Percentiles rank a stretch among this genome's conserved stretches.
phyloP scores from a whole-genome alignment of 2,888 invertebrate species.

The Lymantria monacha region DNA sequence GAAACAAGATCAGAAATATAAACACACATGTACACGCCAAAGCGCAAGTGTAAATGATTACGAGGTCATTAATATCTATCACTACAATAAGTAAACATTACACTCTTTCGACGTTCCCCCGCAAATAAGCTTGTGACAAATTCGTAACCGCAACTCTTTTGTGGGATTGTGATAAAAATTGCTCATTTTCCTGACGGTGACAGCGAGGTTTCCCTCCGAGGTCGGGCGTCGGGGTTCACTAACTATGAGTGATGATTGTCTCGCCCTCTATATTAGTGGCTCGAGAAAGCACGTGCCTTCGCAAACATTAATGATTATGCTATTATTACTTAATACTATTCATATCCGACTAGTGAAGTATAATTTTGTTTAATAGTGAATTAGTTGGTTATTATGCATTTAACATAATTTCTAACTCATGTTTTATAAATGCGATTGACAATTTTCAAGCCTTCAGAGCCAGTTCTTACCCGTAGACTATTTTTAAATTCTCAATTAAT shows the following conservation, averaged over 20 bases:
- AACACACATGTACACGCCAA: neutral
- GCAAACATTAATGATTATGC: conserved; percentile 55
- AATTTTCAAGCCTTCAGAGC: too few species aligned
- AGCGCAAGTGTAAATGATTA: conserved; percentile 12
- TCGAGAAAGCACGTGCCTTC: conserved; percentile 54
- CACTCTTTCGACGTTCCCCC: conserved; percentile 45
- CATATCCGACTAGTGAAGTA: conserved; percentile 21
- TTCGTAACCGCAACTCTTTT: conserved; percentile 73
- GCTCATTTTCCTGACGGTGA: conserved; percentile 63
- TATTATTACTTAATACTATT: conserved; percentile 38
- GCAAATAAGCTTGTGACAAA: conserved; percentile 73
- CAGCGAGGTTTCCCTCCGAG: conserved; percentile 44
- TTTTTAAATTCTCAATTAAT: too few species aligned
- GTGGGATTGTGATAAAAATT: conserved; percentile 72
- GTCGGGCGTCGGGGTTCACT: conserved; percentile 45
- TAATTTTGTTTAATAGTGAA: conserved; percentile 21
- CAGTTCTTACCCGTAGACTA: too few species aligned
- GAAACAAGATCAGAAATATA: neutral
- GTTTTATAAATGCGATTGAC: too few species aligned
- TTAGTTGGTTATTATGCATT: too few species aligned
- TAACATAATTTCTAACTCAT: too few species aligned
- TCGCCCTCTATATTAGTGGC: conserved; percentile 66
- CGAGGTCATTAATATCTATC: conserved; percentile 64
- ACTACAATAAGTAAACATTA: conserved; percentile 48
- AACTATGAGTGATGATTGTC: conserved; percentile 75